phyloP scores from a whole-genome alignment of 2,113 vertebrate genomes.

The Onychorhynchus coronatus region DNA sequence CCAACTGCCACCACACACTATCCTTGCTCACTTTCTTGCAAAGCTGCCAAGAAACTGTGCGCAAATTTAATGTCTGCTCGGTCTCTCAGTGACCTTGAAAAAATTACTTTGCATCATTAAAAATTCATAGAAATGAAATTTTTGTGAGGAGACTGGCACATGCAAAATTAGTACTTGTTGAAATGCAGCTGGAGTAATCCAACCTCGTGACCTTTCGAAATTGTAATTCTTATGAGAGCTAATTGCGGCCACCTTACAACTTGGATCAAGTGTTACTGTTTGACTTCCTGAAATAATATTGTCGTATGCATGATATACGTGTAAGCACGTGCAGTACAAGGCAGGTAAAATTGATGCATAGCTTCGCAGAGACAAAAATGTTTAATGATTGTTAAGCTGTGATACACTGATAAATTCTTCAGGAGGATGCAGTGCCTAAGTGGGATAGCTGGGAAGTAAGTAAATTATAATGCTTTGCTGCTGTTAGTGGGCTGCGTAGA shows the following conservation, averaged over 20 bases:
- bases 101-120: constrained; percentile 79
- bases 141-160: constrained; percentile 72
- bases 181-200: constrained; percentile 62
- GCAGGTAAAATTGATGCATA: neutral
- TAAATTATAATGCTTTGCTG: neutral
- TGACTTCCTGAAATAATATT: constrained; percentile 40
- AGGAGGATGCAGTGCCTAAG: neutral
- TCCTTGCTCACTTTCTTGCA: constrained; percentile 65
- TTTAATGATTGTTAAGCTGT: neutral
- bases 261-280: constrained; percentile 45
- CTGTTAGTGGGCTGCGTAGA: neutral
- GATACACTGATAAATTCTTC: accelerated
- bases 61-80: constrained; percentile 78
- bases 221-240: constrained; percentile 56
- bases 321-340: neutral
- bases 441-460: neutral
- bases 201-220: constrained; percentile 58
- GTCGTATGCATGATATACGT: neutral
- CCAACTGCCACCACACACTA: constrained; percentile 21
- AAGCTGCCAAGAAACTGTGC: constrained; percentile 77
- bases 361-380: neutral
- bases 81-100: constrained; percentile 80
- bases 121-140: constrained; percentile 79
- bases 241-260: constrained; percentile 46
- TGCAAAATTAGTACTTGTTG: constrained; percentile 73